phyloP scores from a whole-genome alignment of 2,113 vertebrate genomes.

The Neolamprologus tretocephalus region DNA sequence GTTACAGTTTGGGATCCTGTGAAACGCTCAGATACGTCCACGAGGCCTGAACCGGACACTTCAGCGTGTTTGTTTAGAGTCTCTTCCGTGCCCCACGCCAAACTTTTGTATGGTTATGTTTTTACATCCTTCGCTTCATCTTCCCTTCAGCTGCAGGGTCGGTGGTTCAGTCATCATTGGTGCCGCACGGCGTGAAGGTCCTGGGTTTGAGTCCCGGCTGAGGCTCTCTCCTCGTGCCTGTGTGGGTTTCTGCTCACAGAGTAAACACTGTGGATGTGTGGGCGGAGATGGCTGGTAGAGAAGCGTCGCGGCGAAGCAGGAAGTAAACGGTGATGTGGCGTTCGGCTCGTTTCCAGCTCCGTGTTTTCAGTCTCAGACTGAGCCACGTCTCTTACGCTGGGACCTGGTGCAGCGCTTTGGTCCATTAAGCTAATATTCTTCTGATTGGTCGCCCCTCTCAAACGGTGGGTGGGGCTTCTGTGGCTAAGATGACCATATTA shows the following conservation, averaged over 20 bases:
- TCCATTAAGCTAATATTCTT: background rate
- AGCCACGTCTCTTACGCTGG: background rate
- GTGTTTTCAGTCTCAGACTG: background rate
- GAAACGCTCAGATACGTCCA: background rate
- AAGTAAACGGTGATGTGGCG: background rate
- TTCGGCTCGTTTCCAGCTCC: background rate
- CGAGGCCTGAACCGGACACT: background rate
- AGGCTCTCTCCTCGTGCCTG: background rate
- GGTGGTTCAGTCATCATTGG: background rate
- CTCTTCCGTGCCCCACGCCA: background rate
- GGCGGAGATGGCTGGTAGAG: background rate
- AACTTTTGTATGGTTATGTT: too few relatives aligned
- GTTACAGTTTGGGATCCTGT: background rate
- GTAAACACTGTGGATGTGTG: background rate
- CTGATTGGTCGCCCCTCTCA: background rate
- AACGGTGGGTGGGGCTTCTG: background rate
- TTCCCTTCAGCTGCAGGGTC: background rate
- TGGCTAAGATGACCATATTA: background rate
- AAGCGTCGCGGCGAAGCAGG: background rate
- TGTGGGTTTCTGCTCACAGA: background rate
- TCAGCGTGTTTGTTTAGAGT: background rate
- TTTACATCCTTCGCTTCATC: accelerated
- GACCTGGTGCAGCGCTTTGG: background rate
- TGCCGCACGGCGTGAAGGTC: accelerated
- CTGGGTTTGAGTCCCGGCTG: background rate